Conservation (phyloP, 2,888 invertebrate species). For the Hyalella azteca region DNA sequence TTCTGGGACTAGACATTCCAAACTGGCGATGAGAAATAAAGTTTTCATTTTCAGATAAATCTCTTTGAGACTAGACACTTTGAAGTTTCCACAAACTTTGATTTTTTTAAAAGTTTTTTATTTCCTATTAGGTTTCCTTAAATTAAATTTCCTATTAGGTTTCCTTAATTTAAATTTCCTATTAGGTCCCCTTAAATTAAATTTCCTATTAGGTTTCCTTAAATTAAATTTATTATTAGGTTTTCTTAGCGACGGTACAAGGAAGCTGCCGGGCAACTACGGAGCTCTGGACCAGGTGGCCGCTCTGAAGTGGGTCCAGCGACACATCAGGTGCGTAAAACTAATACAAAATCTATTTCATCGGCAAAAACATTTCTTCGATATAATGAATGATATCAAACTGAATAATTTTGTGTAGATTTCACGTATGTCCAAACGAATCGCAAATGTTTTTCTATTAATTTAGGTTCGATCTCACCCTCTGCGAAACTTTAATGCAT, state of each 20-base stretch:
- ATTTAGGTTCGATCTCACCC: too few species aligned
- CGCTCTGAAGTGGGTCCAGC: slow-evolving; percentile 62
- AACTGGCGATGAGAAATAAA: neutral
- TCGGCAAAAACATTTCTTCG: too few species aligned
- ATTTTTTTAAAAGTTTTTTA: neutral
- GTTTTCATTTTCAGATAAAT: neutral
- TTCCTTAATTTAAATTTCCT: slow-evolving; percentile 59
- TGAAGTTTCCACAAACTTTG: neutral
- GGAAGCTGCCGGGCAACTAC: slow-evolving; percentile 61
- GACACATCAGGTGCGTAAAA: slow-evolving; percentile 60
- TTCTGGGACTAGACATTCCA: too few species aligned
- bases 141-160: slow-evolving; percentile 60
- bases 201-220: too few species aligned
- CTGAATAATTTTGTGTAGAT: too few species aligned
- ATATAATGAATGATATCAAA: too few species aligned
- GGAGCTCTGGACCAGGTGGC: slow-evolving; percentile 62
- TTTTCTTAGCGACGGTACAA: slow-evolving; percentile 61
- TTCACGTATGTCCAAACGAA: too few species aligned
- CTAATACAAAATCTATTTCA: too few species aligned
- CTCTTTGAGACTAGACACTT: neutral
- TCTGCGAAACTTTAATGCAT: too few species aligned
- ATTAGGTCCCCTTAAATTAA: neutral
- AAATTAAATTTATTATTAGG: slow-evolving; percentile 61
- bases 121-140: neutral
- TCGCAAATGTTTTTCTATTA: too few species aligned